Percentiles rank a stretch among this genome's conserved stretches.
Evolutionary conservation across 1,140 invertebrate species (phyloP).

Genomic region (Armadillidium nasatum): DNA sequence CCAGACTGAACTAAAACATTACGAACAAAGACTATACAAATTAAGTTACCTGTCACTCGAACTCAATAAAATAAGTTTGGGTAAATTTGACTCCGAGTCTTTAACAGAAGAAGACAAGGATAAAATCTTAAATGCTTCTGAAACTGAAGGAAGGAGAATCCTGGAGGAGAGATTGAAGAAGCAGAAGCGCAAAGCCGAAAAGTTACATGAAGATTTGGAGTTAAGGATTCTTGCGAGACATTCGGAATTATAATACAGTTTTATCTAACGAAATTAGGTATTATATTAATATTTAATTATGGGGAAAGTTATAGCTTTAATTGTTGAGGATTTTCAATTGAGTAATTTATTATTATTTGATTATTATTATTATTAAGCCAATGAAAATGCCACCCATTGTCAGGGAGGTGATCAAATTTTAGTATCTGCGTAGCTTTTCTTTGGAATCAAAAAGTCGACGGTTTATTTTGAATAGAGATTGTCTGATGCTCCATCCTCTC

Average conservation of each 20-base stretch:
- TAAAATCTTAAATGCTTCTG: slow-evolving; percentile 44
- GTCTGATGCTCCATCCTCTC: no score
- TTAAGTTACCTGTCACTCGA: slow-evolving; percentile 62
- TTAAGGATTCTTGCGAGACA: slow-evolving; percentile 69
- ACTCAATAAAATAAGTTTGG: slow-evolving; percentile 4
- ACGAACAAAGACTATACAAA: slow-evolving; percentile 78
- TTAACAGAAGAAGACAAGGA: neutral
- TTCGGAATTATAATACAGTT: slow-evolving; percentile 30
- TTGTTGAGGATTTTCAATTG: no score
- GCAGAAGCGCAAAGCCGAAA: slow-evolving; percentile 75
- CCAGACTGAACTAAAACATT: slow-evolving; percentile 76
- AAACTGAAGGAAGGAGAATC: slow-evolving; percentile 58
- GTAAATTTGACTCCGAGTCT: slow-evolving; percentile 46
- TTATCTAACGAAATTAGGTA: no score
- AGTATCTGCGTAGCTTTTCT: no score
- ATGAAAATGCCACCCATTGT: no score
- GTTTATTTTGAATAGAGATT: no score
- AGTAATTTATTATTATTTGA: no score
- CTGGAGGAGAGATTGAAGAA: slow-evolving; percentile 73
- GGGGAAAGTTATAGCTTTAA: no score
- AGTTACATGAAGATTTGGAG: slow-evolving; percentile 76
- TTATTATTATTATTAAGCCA: no score
- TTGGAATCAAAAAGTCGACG: no score
- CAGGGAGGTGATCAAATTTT: no score
- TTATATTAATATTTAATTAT: no score